Evolutionary conservation across 2,113 vertebrate genomes (phyloP).

Genomic region (Syrmaticus mikado): DNA sequence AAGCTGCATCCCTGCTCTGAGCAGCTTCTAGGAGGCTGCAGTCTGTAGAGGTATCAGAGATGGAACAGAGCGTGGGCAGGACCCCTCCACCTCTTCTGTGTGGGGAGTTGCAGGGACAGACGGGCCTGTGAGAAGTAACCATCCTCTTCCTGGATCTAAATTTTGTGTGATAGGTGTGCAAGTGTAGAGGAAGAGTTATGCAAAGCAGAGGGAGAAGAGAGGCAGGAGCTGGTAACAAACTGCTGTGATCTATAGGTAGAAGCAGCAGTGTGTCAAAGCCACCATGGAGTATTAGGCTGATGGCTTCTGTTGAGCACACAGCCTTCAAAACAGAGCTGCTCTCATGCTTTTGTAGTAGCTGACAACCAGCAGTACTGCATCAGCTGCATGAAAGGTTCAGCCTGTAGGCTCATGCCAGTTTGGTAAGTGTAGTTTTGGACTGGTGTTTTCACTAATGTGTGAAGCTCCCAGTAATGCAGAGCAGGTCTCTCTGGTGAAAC

Average conservation of each 20-base stretch:
- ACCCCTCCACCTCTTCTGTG: background rate
- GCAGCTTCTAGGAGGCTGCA: background rate
- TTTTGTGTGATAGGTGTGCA: rapidly evolving
- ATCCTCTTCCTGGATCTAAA: background rate
- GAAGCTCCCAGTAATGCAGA: background rate
- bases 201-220: background rate
- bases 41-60: background rate
- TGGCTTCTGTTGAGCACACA: background rate
- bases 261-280: background rate
- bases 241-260: background rate
- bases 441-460: background rate
- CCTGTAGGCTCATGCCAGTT: background rate
- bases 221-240: background rate
- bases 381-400: background rate
- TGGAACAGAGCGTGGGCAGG: background rate
- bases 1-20: background rate
- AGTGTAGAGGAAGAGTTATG: background rate
- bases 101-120: background rate
- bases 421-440: background rate
- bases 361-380: background rate
- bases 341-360: rapidly evolving
- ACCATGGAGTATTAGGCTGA: background rate
- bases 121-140: background rate
- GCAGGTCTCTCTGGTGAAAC: background rate
- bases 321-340: background rate